Base-by-base conservation (phyloP, 2,113 vertebrate species). In the Corapipo altera region DNA sequence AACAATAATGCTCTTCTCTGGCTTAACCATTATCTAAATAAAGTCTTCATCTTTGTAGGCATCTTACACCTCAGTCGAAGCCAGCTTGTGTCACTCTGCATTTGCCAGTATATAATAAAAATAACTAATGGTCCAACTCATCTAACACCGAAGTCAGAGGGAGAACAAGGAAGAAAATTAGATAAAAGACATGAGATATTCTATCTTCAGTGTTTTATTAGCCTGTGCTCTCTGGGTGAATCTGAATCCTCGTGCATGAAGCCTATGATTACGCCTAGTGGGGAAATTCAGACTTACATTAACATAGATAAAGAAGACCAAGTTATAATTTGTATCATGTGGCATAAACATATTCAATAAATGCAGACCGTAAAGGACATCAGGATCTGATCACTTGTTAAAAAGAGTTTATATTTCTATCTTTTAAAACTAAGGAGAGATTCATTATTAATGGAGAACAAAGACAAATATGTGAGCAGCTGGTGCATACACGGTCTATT, bases 181-280 rank as follows among this genome's bases (percentile, higher is more conserved):
- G 28, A 48, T 55, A 43, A 77, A 76, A 88, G 51, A 73, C 69
- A 67, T 4, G 8, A 83, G 37, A 70, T 83, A 66, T 52, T 92
- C 72, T 83, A 59, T 59, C 72, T 88, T 67, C 79, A 93, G n/a
- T 80, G 18, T 84, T 96, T 97, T 83, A 94, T 95, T 92, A 86
- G 64, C 59, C 48, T 80, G 88, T 88, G 37, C 77, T 86, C 94
- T 93, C 91, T 52, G 66, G 89, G 27, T 93, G 64, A 89, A 80
- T 62, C 49, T 93, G 96, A 96, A 96, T 93, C 74, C 71, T 90
- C 51, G 5, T 24, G 51, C 55, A 62, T 23, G 26, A 85, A 32
- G 43, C 28, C 32, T 70, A 2, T 33, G 66, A 93, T 80, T 91
- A 79, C 43, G 94, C 81, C 59, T 85, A 64, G 55, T 43, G 35